Percentiles rank a stretch among this genome's conserved stretches.
These are phyloP conservation scores for Muraenolepis orangiensis DNA, from an alignment of 2,797 vertebrate genomes.

Conservation along the genomic window DNA sequence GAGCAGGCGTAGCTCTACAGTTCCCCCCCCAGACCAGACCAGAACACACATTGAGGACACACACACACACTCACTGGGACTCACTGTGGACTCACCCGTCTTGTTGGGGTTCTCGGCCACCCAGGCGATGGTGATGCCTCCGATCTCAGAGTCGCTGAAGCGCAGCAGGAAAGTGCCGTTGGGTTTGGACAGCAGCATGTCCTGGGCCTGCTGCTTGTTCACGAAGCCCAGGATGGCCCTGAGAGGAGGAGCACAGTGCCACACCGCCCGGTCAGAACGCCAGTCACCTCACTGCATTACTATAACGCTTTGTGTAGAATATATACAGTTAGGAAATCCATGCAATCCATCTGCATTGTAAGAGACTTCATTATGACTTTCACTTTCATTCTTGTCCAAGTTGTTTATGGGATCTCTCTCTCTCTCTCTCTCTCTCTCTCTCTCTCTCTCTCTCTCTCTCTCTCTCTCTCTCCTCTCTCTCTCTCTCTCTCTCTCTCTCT, in stretches of 20 bases:
- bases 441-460: background rate
- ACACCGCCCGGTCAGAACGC: background rate
- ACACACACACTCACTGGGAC: background rate
- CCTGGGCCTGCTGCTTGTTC: constrained; percentile 95
- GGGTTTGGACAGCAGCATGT: constrained; percentile 92
- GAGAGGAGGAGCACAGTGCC: constrained; percentile 1
- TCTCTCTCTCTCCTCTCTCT: constrained; percentile 46
- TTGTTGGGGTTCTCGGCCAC: constrained; percentile 84
- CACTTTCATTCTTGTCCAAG: too few species aligned
- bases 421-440: too few species aligned
- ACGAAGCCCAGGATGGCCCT: constrained; percentile 95
- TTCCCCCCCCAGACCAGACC: too few species aligned
- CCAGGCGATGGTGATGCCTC: constrained; percentile 97
- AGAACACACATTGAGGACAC: too few species aligned
- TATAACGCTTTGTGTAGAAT: background rate
- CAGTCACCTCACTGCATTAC: background rate
- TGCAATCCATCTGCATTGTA: too few species aligned
- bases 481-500: background rate
- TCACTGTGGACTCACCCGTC: constrained; percentile 57
- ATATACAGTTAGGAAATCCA: too few species aligned
- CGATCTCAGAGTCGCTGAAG: constrained; percentile 95
- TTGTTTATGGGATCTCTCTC: too few species aligned
- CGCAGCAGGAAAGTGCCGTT: constrained; percentile 93
- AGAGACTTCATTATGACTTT: too few species aligned
- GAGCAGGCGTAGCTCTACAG: too few species aligned